Conservation (phyloP, 2,113 vertebrate genomes). For the Paratilapia polleni region DNA sequence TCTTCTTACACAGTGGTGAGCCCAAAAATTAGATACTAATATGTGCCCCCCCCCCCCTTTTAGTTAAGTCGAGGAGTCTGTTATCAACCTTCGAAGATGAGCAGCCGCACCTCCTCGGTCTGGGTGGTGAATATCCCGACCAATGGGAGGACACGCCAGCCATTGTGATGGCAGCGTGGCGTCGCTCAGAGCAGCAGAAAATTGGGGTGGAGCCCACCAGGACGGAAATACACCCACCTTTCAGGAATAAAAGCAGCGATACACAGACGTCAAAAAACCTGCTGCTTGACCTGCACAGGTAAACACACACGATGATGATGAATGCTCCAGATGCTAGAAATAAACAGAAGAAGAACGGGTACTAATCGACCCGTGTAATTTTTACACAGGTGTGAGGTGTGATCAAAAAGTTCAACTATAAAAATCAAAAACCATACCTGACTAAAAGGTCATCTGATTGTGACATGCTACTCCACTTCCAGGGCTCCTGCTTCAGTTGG, state of each 20-base stretch:
- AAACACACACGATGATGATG: constrained; percentile 72
- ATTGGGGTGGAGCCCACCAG: constrained; percentile 69
- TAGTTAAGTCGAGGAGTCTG: constrained; percentile 94
- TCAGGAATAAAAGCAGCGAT: constrained; percentile 83
- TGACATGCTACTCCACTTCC: too few species aligned
- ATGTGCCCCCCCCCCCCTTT: not conserved
- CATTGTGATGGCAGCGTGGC: constrained; percentile 82
- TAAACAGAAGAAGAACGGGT: not conserved
- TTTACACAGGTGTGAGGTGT: too few species aligned
- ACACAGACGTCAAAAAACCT: constrained; percentile 84
- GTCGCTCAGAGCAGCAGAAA: constrained; percentile 77
- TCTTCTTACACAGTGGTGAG: not conserved
- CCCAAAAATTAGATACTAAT: not conserved
- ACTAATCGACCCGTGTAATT: too few species aligned
- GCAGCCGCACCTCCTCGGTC: constrained; percentile 78
- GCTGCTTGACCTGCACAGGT: constrained; percentile 86
- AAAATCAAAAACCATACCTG: too few species aligned
- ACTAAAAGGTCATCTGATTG: too few species aligned
- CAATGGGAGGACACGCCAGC: constrained; percentile 82
- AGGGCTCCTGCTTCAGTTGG: too few species aligned
- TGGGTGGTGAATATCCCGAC: constrained; percentile 84
- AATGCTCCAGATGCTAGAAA: not conserved
- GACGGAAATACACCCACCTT: constrained; percentile 75
- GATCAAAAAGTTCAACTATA: too few species aligned
- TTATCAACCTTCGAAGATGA: constrained; percentile 90